Evolutionary conservation across 2,888 invertebrate species (phyloP), one percentile per base, ranked within the genome.

Genomic region (Drosophila longiperda): DNA sequence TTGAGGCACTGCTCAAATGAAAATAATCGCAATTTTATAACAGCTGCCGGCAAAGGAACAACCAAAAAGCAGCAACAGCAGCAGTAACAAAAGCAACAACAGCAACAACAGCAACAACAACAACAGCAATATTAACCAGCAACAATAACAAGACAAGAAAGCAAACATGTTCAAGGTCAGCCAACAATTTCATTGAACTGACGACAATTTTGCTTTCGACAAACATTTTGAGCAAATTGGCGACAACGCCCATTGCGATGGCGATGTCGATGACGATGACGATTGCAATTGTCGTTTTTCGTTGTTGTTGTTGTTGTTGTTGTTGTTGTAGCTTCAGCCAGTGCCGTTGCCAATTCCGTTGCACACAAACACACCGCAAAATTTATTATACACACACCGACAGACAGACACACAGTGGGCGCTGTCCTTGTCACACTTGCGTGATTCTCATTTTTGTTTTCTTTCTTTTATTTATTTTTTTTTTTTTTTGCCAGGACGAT

Each of bases 141-240:
- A 40, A 48, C 36, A 63, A 38, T 23, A 68, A 45, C 36, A 40
- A 54, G 32, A 34, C 60, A 55, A 17, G 53, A 54, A 72, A 57
- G 67, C 54, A 74, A 32, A 63, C 55, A 81, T 79, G 75, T 84
- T 85, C 87, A 85, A 85, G 85, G 85, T 85, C 89, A 74, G 53
- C 34, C 60, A 55, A 55, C 70, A 89, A 73, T 89, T 83, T 89
- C 89, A 77, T 77, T 87, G 89, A 85, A 89, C 89, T 76, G 80
- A 52, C 58, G n/a, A n/a, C 55, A 38, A 55, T 38, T 57, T n/a
- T 29, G 38, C 78, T 73, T 67, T 63, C 62, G 58, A 73, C 72
- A 75, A 73, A 66, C 40, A 40, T 38, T 66, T 53, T 67, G 3
- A 67, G 34, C 67, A 67, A 67, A 57, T 67, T 79, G 75, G 52